Evolutionary conservation across 2,888 invertebrate species (phyloP), one percentile per base, ranked within the genome.

Genomic region (Caenorhabditis uteleia): DNA sequence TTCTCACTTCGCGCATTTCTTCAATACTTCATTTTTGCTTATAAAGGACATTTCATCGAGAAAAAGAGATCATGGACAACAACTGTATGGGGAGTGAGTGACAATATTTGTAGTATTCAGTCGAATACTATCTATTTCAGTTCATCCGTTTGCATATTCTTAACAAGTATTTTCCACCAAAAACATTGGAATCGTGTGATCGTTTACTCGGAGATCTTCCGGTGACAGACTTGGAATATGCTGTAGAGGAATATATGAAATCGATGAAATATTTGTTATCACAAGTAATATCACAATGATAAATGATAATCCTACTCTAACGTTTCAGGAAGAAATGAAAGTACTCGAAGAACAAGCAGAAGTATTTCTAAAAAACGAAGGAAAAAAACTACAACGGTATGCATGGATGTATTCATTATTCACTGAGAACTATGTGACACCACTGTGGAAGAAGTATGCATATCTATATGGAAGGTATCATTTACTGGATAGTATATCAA

Each of bases 391-490:
- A 12, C 80, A 80, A 42, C 50, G 54, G 48, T 74, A 73, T 38
- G 61, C 76, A 2, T 44, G 55, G 26, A 21, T 79, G 16, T 74
- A 71, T 33, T 67, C 72, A 4, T 57, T 70, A 18, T 70, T 74
- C 48, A 58, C 62, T 16, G 68, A 72, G 29, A 80, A 80, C 49
- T 80, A 80, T 43, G 77, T 80, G 18, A 75, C 79, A 26, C 65
- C 65, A 3, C 77, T 80, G 54, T 80, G 80, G 80, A 74, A 77
- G 53, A 78, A 77, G 44, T 81, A 78, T 48, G 78, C 75, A 0
- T 80, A 80, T 64, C 61, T 77, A 10, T 70, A 70, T 49, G 56
- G n/a, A n/a, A n/a, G n/a, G n/a, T n/a, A n/a, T n/a, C n/a, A n/a
- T n/a, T n/a, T n/a, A n/a, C n/a, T n/a, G n/a, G n/a, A n/a, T n/a